Conservation (phyloP, 2,113 vertebrate species). For the Rhagologus leucostigma region DNA sequence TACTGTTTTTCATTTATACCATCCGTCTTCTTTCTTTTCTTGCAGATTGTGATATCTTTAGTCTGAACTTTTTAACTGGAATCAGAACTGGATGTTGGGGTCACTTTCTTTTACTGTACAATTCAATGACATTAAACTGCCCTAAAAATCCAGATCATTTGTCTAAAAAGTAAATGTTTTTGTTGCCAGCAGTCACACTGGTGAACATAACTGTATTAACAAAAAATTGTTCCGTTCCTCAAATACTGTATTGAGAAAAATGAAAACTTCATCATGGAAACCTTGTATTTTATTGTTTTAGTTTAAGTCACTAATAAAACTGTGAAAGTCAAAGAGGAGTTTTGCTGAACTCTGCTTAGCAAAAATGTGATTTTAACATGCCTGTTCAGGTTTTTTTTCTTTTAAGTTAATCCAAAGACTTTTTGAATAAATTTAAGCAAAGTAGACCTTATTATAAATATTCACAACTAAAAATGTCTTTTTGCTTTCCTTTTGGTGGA, state of each 20-base stretch:
- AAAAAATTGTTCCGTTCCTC: conserved; percentile 17
- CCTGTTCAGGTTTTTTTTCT: conserved; percentile 53
- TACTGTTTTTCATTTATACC: conserved; percentile 66
- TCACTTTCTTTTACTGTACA: conserved; percentile 77
- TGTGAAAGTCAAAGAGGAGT: conserved; percentile 67
- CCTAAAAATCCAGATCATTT: conserved; percentile 62
- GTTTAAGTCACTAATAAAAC: conserved; percentile 73
- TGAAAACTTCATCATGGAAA: background rate
- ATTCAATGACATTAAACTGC: conserved; percentile 68
- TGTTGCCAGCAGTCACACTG: conserved; percentile 36
- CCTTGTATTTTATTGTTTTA: conserved; percentile 66
- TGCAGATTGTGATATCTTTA: conserved; percentile 95
- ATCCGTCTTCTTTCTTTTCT: conserved; percentile 83
- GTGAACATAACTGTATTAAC: conserved; percentile 46
- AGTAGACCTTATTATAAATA: background rate
- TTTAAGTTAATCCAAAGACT: conserved; percentile 13
- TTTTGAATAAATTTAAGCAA: conserved; percentile 24
- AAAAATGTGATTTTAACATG: conserved; percentile 72
- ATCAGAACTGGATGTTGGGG: conserved; percentile 88
- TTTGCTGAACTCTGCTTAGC: conserved; percentile 62
- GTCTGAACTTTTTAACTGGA: conserved; percentile 87
- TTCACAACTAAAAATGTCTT: background rate
- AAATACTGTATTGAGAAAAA: conserved; percentile 53
- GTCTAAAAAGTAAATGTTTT: conserved; percentile 18
- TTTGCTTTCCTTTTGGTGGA: conserved; percentile 16